Base-by-base conservation (phyloP, 2,888 invertebrate species). In the Tenthredo scrophulariae region DNA sequence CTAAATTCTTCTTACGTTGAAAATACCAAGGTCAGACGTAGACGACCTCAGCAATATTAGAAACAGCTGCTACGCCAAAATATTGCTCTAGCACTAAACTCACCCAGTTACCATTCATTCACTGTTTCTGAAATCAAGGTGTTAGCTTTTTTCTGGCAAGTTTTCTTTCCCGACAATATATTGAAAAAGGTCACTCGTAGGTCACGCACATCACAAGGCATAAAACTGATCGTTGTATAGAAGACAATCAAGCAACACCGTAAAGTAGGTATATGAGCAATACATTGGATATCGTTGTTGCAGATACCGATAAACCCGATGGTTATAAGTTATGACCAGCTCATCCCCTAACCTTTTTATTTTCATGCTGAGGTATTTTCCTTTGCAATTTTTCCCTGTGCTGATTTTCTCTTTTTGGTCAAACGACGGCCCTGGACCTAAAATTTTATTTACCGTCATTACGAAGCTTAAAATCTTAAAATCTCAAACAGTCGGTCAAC, bases 251-350 rank as follows among this genome's bases (percentile, higher is more conserved):
- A 80, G 15, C 26, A 37, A 40, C 37, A 22, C 58, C 58, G 58
- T 62, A 80, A 80, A 80, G 29, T 37, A 37, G 37, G 37, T 62
- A 80, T 80, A 80, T 62, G 80, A 58, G 37, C 80, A 62, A 80
- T 80, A 80, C 80, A 62, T 80, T 37, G 37, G 62, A 62, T 37
- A 80, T 62, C 62, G 37, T 62, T 80, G 80, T 62, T 62, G n/a
- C 80, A 62, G 62, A 40, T 58, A 80, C 62, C 40, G 62, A 80
- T 62, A 80, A 62, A 62, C 80, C 22, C 37, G 26, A 62, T 40
- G 40, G 37, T 80, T 80, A 40, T 40, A 50, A 62, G 40, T 50
- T 62, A 50, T 37, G 29, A 62, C 62, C 37, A n/a, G 33, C 62
- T 58, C 80, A 40, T 80, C 37, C 58, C 10, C 9, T 62, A 10